A percentile compares a stretch with the other conserved stretches of the same genome.
phyloP scores from a whole-genome alignment of 2,797 vertebrate species.

The Hapalemur alaotrensis region DNA sequence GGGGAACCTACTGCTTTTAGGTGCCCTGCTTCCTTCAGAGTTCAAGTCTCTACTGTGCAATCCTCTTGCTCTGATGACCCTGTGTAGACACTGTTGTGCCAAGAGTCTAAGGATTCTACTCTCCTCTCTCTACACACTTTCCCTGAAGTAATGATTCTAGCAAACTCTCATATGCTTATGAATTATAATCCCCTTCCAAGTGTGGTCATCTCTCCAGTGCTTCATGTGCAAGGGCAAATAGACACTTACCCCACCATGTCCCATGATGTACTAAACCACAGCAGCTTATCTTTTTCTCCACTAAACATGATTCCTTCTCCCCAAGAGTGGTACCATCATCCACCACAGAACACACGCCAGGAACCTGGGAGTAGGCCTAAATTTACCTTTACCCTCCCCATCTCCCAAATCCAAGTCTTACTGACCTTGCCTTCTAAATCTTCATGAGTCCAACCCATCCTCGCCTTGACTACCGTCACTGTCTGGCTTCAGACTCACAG shows the following conservation, averaged over 20 bases:
- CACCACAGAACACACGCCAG: not conserved
- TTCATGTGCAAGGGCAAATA: not conserved
- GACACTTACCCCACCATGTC: not conserved
- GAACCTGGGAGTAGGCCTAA: not conserved
- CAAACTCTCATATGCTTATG: not conserved
- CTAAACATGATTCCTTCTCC: not conserved
- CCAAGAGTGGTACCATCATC: not conserved
- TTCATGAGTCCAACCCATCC: not conserved
- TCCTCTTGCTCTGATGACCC: not conserved
- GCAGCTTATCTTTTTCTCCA: not conserved
- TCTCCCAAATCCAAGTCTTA: not conserved
- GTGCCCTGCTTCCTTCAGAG: not conserved
- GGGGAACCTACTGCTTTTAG: not conserved
- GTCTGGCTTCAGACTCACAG: not conserved
- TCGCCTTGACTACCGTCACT: not conserved
- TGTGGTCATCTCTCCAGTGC: not conserved
- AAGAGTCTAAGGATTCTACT: not conserved
- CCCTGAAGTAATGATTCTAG: not conserved
- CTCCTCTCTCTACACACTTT: not conserved
- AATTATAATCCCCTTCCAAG: not conserved
- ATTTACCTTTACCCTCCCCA: not conserved
- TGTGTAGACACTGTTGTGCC: fast-evolving
- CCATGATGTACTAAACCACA: not conserved
- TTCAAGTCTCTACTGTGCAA: not conserved
- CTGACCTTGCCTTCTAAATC: not conserved